phyloP scores from a whole-genome alignment of 53 echinoderm and acorn worm genomes.

The Antedon mediterranea region DNA sequence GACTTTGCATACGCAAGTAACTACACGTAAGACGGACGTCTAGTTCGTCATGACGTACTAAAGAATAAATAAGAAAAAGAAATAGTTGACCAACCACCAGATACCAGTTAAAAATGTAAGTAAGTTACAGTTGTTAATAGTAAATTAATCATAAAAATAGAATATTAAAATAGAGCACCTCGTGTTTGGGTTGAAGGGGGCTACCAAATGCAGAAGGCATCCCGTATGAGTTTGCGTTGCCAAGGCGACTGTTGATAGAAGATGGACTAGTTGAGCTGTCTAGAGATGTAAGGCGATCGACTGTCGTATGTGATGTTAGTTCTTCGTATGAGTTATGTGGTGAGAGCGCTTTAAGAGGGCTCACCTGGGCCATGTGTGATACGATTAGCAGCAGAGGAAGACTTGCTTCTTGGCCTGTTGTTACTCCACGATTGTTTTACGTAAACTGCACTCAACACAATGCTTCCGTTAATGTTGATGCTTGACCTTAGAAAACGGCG shows the following conservation, averaged over 20 bases:
- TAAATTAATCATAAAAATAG: not conserved
- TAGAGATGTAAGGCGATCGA: not conserved
- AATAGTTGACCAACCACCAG: not conserved
- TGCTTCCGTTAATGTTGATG: not conserved
- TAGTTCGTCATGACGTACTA: not conserved
- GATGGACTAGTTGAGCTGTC: not conserved
- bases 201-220: not conserved
- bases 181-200: not conserved
- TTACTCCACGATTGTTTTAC: not conserved
- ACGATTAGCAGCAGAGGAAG: not conserved
- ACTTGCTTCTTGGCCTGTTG: not conserved
- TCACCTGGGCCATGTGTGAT: not conserved
- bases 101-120: too few species aligned
- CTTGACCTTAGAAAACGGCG: not conserved
- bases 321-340: not conserved
- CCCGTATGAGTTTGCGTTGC: not conserved
- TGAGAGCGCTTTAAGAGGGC: not conserved
- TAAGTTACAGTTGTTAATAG: too few species aligned
- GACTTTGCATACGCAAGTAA: not conserved
- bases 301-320: not conserved
- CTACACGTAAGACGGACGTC: not conserved
- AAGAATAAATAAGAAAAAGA: not conserved
- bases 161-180: not conserved
- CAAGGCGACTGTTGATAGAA: not conserved
- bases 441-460: too few species aligned